Evolutionary conservation across 2,797 vertebrate species (phyloP).

Genomic region (Tapirus indicus): DNA sequence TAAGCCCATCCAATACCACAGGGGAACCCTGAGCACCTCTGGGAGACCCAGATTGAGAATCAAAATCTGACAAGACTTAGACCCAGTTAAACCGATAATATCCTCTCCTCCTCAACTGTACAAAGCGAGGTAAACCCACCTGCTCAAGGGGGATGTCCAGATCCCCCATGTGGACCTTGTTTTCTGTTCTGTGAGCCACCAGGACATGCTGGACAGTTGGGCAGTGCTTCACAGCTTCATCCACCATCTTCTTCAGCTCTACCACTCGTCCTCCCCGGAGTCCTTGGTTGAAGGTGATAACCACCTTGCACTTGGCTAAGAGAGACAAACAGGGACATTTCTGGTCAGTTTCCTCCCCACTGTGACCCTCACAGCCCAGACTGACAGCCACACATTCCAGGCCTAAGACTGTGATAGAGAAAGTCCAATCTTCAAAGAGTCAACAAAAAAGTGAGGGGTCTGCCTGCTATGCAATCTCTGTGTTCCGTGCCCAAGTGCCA

Average conservation of each 20-base stretch:
- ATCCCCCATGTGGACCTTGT: constrained; percentile 90
- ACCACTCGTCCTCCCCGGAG: constrained; percentile 92
- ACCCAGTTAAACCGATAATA: background rate
- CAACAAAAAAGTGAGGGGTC: background rate
- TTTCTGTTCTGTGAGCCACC: constrained; percentile 95
- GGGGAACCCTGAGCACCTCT: background rate
- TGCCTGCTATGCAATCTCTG: background rate
- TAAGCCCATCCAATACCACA: background rate
- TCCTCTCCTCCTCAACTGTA: background rate
- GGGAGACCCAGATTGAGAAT: background rate
- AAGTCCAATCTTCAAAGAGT: background rate
- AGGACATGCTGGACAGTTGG: constrained; percentile 92
- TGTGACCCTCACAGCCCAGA: background rate
- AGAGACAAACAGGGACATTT: constrained; percentile 64
- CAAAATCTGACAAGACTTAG: background rate
- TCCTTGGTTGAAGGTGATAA: constrained; percentile 97
- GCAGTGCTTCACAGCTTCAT: constrained; percentile 93
- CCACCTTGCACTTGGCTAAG: constrained; percentile 93
- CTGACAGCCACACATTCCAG: background rate
- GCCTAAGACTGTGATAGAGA: background rate
- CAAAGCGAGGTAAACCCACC: constrained; percentile 86
- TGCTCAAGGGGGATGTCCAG: constrained; percentile 93
- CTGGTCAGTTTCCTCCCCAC: background rate
- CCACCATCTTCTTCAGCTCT: constrained; percentile 95
- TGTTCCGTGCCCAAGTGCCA: background rate